phyloP scores from a whole-genome alignment of 2,797 vertebrate species.

The Rhinella marina region DNA sequence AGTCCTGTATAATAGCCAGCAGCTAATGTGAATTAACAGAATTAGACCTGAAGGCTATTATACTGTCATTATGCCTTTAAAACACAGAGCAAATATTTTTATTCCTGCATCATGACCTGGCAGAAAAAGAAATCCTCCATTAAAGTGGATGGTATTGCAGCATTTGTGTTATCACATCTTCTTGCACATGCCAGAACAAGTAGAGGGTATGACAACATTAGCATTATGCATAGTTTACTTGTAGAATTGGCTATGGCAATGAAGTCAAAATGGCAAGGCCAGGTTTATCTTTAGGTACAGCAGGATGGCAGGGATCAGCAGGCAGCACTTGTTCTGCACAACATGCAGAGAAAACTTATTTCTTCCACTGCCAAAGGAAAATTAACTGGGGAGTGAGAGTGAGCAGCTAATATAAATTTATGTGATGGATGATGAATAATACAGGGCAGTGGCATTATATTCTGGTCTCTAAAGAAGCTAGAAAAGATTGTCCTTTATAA shows the following conservation, averaged over 20 bases:
- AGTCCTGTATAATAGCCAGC: constrained; percentile 2
- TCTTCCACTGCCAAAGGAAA: neutral
- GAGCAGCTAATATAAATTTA: constrained; percentile 32
- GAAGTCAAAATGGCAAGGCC: neutral
- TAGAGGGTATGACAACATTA: neutral
- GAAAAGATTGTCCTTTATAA: constrained; percentile 8
- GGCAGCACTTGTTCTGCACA: neutral
- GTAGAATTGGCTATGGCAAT: neutral
- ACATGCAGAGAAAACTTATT: neutral
- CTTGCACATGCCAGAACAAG: neutral
- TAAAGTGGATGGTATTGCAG: neutral
- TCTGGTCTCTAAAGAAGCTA: constrained; percentile 6
- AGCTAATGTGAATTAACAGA: neutral
- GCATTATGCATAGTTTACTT: neutral
- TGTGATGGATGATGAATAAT: constrained; percentile 17
- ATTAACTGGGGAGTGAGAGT: constrained; percentile 12
- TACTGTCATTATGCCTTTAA: neutral
- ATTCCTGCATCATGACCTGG: neutral
- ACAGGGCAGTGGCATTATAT: constrained; percentile 14
- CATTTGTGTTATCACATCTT: neutral
- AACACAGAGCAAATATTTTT: neutral
- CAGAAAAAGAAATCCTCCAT: neutral
- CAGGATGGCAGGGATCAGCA: neutral
- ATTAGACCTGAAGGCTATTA: neutral
- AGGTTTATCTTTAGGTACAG: neutral